Conservation (phyloP, 2,113 vertebrate genomes). For the Puffinus mauretanicus region DNA sequence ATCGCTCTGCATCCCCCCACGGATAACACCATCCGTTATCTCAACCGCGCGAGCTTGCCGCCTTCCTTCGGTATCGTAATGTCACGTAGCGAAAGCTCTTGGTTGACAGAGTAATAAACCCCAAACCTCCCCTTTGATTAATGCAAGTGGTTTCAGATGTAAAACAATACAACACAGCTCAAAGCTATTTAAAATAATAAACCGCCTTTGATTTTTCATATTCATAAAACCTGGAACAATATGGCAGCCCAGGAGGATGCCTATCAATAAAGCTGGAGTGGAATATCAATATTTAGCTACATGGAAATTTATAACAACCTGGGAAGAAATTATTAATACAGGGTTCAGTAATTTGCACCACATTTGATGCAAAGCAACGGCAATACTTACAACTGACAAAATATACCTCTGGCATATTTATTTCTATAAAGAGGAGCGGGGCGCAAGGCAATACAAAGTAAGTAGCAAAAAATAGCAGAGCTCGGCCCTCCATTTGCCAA, state of each 20-base stretch:
- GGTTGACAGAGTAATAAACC: not conserved
- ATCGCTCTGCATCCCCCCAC: not conserved
- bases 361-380: not conserved
- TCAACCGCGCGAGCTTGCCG: accelerated
- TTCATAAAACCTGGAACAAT: constrained; percentile 21
- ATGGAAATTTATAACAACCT: constrained; percentile 30
- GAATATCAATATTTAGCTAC: constrained; percentile 50
- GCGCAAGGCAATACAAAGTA: not conserved
- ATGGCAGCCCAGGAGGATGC: not conserved
- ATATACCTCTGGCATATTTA: not conserved
- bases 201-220: constrained; percentile 42
- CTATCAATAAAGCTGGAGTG: constrained; percentile 31
- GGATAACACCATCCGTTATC: not conserved
- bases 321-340: not conserved
- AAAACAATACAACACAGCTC: not conserved
- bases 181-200: constrained; percentile 32
- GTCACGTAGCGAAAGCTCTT: not conserved
- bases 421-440: not conserved
- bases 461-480: not conserved
- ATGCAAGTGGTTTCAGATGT: not conserved
- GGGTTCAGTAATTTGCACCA: not conserved
- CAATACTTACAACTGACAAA: not conserved
- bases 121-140: not conserved
- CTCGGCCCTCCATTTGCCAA: not conserved
- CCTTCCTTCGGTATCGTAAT: not conserved